phyloP scores from a whole-genome alignment of 2,797 vertebrate genomes.

The Lithobates pipiens region DNA sequence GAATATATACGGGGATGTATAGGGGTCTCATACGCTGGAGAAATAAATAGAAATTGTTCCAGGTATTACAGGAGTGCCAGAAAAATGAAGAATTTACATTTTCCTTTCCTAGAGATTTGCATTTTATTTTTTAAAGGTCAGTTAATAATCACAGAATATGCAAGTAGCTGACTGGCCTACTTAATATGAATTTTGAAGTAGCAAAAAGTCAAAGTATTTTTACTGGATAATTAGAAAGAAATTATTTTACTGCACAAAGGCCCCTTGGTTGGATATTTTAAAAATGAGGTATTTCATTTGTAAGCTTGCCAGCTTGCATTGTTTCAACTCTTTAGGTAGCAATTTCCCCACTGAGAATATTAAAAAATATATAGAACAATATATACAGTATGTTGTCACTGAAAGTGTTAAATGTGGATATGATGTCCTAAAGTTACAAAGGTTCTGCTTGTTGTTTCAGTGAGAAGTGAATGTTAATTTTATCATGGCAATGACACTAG shows the following conservation, averaged over 20 bases:
- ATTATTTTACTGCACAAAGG: neutral
- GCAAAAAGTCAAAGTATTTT: neutral
- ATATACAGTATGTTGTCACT: too few species aligned
- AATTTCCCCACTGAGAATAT: too few species aligned
- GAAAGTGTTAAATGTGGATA: too few species aligned
- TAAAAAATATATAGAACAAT: too few species aligned
- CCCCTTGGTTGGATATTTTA: neutral
- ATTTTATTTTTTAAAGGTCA: slow-evolving; percentile 1
- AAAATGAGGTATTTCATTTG: neutral
- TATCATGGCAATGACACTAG: too few species aligned
- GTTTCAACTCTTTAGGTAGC: neutral
- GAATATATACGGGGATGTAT: neutral
- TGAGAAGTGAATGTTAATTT: too few species aligned
- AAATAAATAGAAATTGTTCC: neutral
- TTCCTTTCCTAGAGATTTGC: neutral
- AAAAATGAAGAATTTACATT: neutral
- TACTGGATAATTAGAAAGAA: neutral
- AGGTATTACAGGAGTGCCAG: neutral
- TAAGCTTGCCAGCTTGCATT: neutral
- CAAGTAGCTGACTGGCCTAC: neutral
- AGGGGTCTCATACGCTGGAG: neutral
- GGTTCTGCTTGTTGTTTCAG: too few species aligned
- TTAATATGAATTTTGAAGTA: neutral
- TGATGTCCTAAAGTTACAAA: too few species aligned
- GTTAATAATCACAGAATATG: neutral